Conservation (phyloP, 2,113 vertebrate species). For the Talpa occidentalis region DNA sequence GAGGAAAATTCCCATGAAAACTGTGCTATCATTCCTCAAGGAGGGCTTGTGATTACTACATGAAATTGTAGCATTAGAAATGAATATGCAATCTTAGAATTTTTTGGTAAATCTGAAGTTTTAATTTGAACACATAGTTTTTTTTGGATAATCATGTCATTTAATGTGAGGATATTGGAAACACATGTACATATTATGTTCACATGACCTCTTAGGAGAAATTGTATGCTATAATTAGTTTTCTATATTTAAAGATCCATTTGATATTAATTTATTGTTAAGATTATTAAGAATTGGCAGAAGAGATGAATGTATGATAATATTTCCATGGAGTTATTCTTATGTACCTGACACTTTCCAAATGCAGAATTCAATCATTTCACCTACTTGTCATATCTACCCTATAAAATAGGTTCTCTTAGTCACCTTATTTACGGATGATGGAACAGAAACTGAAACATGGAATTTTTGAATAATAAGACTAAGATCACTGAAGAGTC, state of each 20-base stretch:
- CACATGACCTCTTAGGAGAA: not conserved
- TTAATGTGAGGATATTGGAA: no score
- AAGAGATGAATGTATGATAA: not conserved
- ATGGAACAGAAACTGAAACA: not conserved
- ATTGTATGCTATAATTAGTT: not conserved
- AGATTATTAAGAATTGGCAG: not conserved
- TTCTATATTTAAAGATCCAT: not conserved
- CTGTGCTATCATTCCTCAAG: no score
- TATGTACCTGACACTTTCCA: not conserved
- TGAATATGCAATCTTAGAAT: not conserved
- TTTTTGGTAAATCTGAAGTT: not conserved
- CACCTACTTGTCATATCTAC: not conserved
- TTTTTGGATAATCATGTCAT: not conserved
- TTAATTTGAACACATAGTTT: not conserved
- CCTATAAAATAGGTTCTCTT: not conserved
- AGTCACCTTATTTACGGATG: not conserved
- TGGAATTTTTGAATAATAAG: not conserved
- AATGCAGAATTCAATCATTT: not conserved
- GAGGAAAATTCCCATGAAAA: no score
- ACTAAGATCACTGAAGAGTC: fast-evolving
- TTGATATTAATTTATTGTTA: not conserved
- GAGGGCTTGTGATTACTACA: no score
- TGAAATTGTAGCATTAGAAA: not conserved
- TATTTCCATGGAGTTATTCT: not conserved
- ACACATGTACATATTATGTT: no score